Conservation (phyloP, 2,888 invertebrate genomes). For the Heteropelma amictum region DNA sequence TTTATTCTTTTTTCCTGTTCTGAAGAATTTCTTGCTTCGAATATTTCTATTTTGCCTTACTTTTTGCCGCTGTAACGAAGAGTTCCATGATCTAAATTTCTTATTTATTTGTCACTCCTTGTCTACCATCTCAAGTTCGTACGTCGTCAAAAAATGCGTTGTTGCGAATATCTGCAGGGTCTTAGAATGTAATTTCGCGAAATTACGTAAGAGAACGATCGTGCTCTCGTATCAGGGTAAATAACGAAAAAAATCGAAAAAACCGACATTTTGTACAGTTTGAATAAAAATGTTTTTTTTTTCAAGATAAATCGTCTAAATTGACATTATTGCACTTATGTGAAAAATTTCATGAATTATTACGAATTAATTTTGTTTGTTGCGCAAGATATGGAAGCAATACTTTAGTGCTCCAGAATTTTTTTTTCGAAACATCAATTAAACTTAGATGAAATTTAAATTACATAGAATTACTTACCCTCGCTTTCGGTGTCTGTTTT, state of each 20-base stretch:
- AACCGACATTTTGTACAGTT: not conserved
- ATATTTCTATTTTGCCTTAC: no score
- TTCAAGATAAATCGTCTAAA: no score
- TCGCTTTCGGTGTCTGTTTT: slow-evolving; percentile 83
- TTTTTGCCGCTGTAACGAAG: no score
- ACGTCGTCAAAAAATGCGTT: not conserved
- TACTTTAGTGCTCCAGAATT: no score
- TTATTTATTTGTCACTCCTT: not conserved
- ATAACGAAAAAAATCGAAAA: not conserved
- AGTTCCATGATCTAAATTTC: no score
- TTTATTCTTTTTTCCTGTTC: no score
- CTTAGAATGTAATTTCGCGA: slow-evolving; percentile 28
- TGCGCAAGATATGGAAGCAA: no score
- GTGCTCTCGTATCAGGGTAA: slow-evolving; percentile 16
- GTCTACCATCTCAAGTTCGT: not conserved
- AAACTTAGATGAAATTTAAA: not conserved
- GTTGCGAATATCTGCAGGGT: slow-evolving; percentile 5
- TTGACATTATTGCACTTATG: no score
- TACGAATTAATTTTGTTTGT: no score
- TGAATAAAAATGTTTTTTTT: not conserved
- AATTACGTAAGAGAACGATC: slow-evolving; percentile 38
- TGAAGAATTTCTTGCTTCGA: no score
- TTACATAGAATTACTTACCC: slow-evolving; percentile 80
- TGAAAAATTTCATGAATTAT: no score
- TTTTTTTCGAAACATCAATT: no score